phyloP scores from a whole-genome alignment of 2,797 vertebrate genomes.

The Gymnothorax javanicus region DNA sequence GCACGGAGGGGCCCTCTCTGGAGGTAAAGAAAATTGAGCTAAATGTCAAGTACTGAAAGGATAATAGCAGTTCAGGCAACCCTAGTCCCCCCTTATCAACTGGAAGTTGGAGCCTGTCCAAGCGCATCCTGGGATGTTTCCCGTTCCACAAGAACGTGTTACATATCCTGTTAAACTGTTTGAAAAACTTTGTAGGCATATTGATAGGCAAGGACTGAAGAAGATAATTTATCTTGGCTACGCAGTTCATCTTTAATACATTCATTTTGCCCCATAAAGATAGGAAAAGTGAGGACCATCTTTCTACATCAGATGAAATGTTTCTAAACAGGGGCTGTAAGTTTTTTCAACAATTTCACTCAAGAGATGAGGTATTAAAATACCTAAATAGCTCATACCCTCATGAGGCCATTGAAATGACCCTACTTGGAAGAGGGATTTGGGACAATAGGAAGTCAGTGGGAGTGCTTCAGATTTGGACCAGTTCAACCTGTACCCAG shows the following conservation, averaged over 20 bases:
- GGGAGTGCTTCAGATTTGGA: conserved; percentile 11
- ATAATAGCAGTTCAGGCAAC: conserved; percentile 3
- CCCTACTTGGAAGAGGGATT: not conserved
- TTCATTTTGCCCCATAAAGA: conserved; percentile 13
- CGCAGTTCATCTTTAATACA: not conserved
- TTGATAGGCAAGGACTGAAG: not conserved
- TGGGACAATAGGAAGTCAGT: conserved; percentile 8
- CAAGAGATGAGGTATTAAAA: not conserved
- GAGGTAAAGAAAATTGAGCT: not conserved
- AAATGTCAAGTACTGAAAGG: not conserved
- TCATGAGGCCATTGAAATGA: conserved; percentile 1
- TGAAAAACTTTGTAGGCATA: not conserved
- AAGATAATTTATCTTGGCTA: not conserved
- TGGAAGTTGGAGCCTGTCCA: not conserved
- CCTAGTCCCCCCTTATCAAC: not conserved
- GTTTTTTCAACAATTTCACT: conserved; percentile 7
- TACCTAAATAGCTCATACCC: conserved; percentile 10
- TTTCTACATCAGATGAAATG: not conserved
- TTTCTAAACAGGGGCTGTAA: not conserved
- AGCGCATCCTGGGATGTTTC: not conserved
- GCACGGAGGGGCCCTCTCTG: not conserved
- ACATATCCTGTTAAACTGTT: not conserved
- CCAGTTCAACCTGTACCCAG: conserved; percentile 15
- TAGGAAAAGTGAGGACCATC: not conserved
- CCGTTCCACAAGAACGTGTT: conserved; percentile 14